Evolutionary conservation across 2,113 vertebrate species (phyloP), one percentile per base, ranked within the genome.

Genomic region (Dipodomys merriami): DNA sequence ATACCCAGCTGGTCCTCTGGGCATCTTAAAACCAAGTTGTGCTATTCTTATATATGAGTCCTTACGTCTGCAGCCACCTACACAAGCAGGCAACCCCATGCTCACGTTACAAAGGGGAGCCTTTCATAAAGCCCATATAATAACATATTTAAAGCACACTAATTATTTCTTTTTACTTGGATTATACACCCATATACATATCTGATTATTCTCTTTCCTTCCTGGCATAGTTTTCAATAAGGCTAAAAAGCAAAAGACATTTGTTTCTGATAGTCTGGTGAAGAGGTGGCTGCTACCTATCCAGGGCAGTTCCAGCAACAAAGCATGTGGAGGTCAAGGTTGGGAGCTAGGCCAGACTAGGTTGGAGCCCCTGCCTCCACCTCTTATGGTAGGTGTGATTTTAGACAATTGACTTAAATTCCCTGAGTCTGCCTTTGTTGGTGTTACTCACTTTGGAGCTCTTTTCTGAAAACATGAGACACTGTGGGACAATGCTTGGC

Each of bases 201-300:
- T 53, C 35, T n/a, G 18, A 1, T 19, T n/a, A 68, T 76, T 62
- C n/a, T 39, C n/a, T 79, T 89, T 76, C 76, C 67, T 91, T 88
- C 79, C 83, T 83, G 78, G 60, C 13, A 10, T 65, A 83, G 39
- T 88, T 90, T 93, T 87, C 33, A 46, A 64, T 84, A 74, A 82
- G 27, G 60, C 60, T 83, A 39, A 39, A 5, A 6, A 39, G 39
- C 5, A 39, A 83, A 86, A 72, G 0, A 1, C 12, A 1, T 53
- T 69, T 68, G 25, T 39, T 68, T 78, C 67, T 15, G 19, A 0
- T 20, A 57, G 64, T 20, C 62, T 27, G 67, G 29, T 7, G 0
- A 27, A 22, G 46, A 53, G 6, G 0, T 2, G 16, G 30, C 29
- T 18, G 11, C 12, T 0, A 0, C 12, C 46, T 92, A 77, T 33